These are phyloP conservation scores for Chironomus tepperi DNA, from an alignment of 1,140 invertebrate species.

Conservation along the genomic window DNA sequence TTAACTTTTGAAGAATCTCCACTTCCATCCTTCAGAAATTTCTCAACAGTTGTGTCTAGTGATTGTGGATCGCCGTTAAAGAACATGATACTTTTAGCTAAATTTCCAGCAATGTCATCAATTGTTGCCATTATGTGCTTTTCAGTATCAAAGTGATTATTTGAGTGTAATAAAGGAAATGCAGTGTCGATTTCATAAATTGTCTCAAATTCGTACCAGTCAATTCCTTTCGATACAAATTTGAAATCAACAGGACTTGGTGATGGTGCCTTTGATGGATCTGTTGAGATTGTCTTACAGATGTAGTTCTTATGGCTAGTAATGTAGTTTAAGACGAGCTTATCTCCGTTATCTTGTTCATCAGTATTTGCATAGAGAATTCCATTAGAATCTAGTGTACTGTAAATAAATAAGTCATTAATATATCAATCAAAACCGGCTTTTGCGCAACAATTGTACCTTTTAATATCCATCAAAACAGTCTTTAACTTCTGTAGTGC, in stretches of 20 bases:
- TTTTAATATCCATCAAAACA: constrained; percentile 18
- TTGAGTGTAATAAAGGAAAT: constrained; percentile 32
- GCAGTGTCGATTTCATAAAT: constrained; percentile 37
- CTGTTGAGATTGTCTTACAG: neutral
- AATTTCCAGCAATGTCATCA: constrained; percentile 27
- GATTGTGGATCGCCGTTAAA: constrained; percentile 18
- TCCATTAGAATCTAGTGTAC: constrained; percentile 15
- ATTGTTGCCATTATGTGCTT: constrained; percentile 31
- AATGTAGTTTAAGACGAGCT: neutral
- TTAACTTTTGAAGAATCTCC: neutral
- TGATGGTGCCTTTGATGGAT: constrained; percentile 32
- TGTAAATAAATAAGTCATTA: neutral
- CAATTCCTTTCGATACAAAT: constrained; percentile 35
- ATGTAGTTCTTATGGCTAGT: neutral
- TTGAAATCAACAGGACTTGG: constrained; percentile 34
- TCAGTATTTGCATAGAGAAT: constrained; percentile 18
- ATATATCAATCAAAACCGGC: neutral
- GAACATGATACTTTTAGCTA: constrained; percentile 6
- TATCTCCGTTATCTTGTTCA: neutral
- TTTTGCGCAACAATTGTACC: neutral
- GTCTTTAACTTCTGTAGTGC: neutral
- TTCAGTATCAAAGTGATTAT: constrained; percentile 36
- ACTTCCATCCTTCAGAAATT: neutral
- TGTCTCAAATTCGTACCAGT: constrained; percentile 36
- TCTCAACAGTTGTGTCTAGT: neutral